Evolutionary conservation across 2,797 vertebrate genomes (phyloP).

Genomic region (Buceros bicornis): DNA sequence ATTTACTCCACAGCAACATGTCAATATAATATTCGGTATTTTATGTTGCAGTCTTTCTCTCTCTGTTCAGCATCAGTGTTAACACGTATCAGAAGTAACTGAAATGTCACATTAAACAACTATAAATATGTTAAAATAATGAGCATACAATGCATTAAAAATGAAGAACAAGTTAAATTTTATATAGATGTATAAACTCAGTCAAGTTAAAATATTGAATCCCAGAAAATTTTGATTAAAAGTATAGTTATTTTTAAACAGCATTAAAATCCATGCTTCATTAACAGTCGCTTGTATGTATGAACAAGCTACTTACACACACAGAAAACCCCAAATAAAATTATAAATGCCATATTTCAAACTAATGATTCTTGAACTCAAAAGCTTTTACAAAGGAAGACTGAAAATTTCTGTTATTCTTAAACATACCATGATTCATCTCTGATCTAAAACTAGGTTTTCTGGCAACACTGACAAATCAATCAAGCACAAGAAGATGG

Average conservation of each 20-base stretch:
- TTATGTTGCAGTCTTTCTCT: background rate
- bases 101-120: background rate
- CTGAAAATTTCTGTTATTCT: background rate
- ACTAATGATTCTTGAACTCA: background rate
- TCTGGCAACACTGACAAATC: conserved; percentile 22
- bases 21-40: background rate
- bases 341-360: background rate
- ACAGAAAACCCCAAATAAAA: background rate
- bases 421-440: background rate
- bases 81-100: background rate
- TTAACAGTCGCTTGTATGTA: background rate
- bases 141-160: background rate
- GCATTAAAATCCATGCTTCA: background rate
- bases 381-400: background rate
- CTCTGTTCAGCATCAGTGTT: background rate
- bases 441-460: background rate
- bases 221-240: background rate
- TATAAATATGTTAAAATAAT: background rate
- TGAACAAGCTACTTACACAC: background rate
- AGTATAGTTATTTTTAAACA: background rate
- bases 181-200: background rate
- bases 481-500: background rate
- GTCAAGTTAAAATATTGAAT: background rate
- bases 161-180: background rate
- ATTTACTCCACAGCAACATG: background rate